Percentiles rank a stretch among this genome's conserved stretches.
Evolutionary conservation across 2,888 invertebrate species (phyloP).

Genomic region (Pandemis heparana): DNA sequence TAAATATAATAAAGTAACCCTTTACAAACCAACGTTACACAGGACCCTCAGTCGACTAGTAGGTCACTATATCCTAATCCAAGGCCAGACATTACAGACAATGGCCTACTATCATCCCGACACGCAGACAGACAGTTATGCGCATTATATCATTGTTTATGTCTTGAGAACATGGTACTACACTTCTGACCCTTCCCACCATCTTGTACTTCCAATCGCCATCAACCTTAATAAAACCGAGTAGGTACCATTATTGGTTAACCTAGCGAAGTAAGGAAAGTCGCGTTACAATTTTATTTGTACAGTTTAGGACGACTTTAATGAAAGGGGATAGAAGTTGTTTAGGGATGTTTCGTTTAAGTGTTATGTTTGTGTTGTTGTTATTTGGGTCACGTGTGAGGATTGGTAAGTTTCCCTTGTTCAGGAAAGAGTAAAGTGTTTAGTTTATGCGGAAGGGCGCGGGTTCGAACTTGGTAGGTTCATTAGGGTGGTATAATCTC

Average conservation of each 20-base stretch:
- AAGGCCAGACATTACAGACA: conserved; percentile 3
- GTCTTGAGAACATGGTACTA: conserved; percentile 50
- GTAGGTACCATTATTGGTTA: not conserved
- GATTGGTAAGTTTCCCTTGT: conserved; percentile 38
- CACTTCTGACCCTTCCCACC: conserved; percentile 39
- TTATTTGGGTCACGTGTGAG: conserved; percentile 42
- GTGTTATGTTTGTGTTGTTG: conserved; percentile 21
- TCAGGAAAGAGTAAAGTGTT: conserved; percentile 39
- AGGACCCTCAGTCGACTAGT: not conserved
- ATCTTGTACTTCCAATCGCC: not conserved
- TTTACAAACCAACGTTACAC: too few species aligned
- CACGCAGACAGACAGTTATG: conserved; percentile 49
- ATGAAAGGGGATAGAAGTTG: not conserved
- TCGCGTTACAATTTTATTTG: not conserved
- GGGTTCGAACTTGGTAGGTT: conserved; percentile 36
- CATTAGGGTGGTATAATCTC: conserved; percentile 38
- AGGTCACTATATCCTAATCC: conserved; percentile 1
- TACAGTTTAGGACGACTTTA: not conserved
- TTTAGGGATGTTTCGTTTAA: not conserved
- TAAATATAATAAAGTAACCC: too few species aligned
- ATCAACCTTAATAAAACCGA: not conserved
- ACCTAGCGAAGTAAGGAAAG: not conserved
- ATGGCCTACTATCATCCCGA: not conserved
- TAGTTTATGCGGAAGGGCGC: conserved; percentile 39
- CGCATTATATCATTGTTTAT: conserved; percentile 55